Conservation (phyloP, 2,113 vertebrate species). For the Ailuropoda melanoleuca region DNA sequence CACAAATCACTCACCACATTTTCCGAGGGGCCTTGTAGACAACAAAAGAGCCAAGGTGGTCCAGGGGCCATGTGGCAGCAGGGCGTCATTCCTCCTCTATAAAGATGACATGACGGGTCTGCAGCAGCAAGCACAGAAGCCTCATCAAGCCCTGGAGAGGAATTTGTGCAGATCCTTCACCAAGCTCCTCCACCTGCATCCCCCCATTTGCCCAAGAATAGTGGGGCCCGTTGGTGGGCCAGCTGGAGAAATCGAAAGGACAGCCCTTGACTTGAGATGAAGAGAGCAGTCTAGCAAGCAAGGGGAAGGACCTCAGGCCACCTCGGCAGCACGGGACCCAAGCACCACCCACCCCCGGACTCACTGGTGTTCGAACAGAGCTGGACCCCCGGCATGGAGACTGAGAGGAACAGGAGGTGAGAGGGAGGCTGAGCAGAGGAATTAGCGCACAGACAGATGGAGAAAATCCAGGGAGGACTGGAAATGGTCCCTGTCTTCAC, state of each 20-base stretch:
- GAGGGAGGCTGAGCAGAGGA: neutral
- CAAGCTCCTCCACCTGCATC: neutral
- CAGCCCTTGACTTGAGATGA: neutral
- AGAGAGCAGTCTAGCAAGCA: neutral
- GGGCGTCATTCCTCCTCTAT: neutral
- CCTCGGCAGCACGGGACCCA: neutral
- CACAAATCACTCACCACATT: slow-evolving; percentile 56
- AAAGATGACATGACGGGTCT: neutral
- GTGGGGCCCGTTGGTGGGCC: neutral
- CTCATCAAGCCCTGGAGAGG: neutral
- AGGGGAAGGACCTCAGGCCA: neutral
- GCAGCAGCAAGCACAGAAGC: neutral
- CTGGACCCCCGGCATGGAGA: accelerated
- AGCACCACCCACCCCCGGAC: neutral
- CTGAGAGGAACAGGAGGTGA: neutral
- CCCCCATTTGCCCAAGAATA: neutral
- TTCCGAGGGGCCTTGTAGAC: slow-evolving; percentile 70
- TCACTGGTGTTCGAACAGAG: neutral
- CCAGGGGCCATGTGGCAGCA: neutral
- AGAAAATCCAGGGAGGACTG: neutral
- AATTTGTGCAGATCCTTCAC: neutral
- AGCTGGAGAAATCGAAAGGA: neutral
- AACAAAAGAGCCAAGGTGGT: neutral
- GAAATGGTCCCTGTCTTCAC: neutral
- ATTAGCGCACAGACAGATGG: neutral